phyloP scores from a whole-genome alignment of 92 coral and sea anemone species.

The Bergia sp. region DNA sequence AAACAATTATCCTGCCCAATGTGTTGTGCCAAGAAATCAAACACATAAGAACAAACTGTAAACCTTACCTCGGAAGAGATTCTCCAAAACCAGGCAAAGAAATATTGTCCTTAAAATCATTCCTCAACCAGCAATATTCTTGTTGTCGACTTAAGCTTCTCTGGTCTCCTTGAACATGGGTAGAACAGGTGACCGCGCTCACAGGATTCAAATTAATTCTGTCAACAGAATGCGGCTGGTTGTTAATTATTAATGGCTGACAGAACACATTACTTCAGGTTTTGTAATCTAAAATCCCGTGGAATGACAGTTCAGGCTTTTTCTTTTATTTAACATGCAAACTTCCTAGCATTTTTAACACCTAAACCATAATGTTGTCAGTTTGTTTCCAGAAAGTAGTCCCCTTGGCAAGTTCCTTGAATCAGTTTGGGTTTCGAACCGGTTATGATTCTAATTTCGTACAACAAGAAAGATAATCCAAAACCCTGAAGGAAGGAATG shows the following conservation, averaged over 20 bases:
- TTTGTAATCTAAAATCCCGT: not conserved
- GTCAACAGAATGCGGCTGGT: constrained; percentile 18
- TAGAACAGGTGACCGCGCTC: constrained; percentile 21
- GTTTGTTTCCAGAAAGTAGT: not conserved
- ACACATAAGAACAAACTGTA: not conserved
- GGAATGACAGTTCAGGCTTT: not conserved
- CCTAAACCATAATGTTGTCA: not conserved
- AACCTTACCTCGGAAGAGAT: constrained; percentile 9
- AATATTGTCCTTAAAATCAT: constrained; percentile 3
- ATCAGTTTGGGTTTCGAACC: too few species aligned
- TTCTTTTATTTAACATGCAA: too few species aligned
- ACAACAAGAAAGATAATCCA: too few species aligned
- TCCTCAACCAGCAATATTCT: not conserved
- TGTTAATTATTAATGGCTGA: constrained; percentile 29
- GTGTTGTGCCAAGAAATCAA: not conserved
- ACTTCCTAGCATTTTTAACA: not conserved
- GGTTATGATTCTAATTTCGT: too few species aligned
- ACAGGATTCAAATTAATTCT: constrained; percentile 40
- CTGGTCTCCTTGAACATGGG: not conserved
- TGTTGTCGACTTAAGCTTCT: not conserved
- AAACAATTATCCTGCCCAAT: not conserved
- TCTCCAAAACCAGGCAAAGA: not conserved
- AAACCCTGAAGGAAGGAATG: too few species aligned
- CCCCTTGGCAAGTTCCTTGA: not conserved
- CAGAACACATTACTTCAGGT: constrained; percentile 17